phyloP scores from a whole-genome alignment of 2,113 vertebrate genomes.

The Tinamus guttatus region DNA sequence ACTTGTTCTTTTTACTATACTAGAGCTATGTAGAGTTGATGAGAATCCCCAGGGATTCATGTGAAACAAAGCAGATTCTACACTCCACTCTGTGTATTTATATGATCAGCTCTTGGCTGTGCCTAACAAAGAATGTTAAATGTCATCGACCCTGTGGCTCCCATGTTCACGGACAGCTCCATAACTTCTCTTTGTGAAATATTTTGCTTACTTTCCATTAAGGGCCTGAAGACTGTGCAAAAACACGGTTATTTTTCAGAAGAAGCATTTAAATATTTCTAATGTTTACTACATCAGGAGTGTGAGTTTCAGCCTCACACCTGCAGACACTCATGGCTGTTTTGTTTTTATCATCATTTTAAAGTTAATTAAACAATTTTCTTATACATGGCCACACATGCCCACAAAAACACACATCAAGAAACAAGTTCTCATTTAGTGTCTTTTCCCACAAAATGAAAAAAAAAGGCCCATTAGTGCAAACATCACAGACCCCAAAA shows the following conservation, averaged over 20 bases:
- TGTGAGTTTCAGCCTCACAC: not conserved
- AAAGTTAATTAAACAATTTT: slow-evolving; percentile 9
- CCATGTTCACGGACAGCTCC: not conserved
- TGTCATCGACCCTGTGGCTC: not conserved
- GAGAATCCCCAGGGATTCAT: not conserved
- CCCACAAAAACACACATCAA: not conserved
- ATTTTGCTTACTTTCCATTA: not conserved
- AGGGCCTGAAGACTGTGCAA: not conserved
- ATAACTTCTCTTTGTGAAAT: not conserved
- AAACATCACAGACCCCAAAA: not conserved
- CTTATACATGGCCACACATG: not conserved
- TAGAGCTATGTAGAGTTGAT: not conserved
- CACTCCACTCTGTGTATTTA: not conserved
- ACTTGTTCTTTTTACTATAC: not conserved
- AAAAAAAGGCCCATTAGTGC: not conserved
- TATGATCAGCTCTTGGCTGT: not conserved
- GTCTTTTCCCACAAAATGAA: not conserved
- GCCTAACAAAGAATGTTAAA: not conserved
- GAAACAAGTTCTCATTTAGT: not conserved
- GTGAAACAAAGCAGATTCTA: not conserved
- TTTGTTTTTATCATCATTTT: not conserved
- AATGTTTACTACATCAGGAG: not conserved
- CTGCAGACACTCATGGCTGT: not conserved
- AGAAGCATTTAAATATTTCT: not conserved
- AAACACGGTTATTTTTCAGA: not conserved